Conservation (phyloP, 2,797 vertebrate genomes). For the Pempheris klunzingeri region DNA sequence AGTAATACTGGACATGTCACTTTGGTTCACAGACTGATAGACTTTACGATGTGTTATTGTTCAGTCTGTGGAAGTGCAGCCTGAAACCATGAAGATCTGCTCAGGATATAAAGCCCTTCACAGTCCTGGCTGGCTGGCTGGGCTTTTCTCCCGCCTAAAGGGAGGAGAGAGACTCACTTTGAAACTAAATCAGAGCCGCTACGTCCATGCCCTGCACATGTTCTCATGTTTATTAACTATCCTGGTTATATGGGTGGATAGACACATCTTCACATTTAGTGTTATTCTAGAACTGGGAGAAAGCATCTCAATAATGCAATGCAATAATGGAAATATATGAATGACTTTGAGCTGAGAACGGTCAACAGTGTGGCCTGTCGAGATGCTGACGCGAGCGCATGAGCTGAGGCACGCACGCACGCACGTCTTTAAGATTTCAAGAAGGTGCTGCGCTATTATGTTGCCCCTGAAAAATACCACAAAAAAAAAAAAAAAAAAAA, state of each 20-base stretch:
- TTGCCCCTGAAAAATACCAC: background rate
- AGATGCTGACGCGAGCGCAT: background rate
- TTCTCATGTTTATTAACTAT: conserved; percentile 6
- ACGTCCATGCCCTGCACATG: conserved; percentile 5
- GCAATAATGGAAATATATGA: conserved; percentile 43
- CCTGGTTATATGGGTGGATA: background rate
- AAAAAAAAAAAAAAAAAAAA: no score
- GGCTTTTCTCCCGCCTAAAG: conserved; percentile 26
- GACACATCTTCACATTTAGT: background rate
- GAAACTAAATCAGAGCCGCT: conserved; percentile 36
- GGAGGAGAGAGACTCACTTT: conserved; percentile 46
- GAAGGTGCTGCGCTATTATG: conserved; percentile 8
- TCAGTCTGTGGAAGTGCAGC: conserved; percentile 37
- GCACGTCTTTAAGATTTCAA: background rate
- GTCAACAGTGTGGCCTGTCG: conserved; percentile 1
- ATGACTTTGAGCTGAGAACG: background rate
- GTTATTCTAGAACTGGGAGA: background rate
- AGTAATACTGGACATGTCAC: conserved; percentile 24
- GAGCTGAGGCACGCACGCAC: background rate
- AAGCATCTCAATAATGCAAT: conserved; percentile 28
- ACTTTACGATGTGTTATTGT: conserved; percentile 38
- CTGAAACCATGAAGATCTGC: conserved; percentile 40
- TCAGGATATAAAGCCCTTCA: conserved; percentile 44
- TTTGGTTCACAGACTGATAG: conserved; percentile 25
- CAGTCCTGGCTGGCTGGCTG: conserved; percentile 25